Evolutionary conservation across 2,888 invertebrate genomes (phyloP).

Genomic region (Pyrrhia umbra): DNA sequence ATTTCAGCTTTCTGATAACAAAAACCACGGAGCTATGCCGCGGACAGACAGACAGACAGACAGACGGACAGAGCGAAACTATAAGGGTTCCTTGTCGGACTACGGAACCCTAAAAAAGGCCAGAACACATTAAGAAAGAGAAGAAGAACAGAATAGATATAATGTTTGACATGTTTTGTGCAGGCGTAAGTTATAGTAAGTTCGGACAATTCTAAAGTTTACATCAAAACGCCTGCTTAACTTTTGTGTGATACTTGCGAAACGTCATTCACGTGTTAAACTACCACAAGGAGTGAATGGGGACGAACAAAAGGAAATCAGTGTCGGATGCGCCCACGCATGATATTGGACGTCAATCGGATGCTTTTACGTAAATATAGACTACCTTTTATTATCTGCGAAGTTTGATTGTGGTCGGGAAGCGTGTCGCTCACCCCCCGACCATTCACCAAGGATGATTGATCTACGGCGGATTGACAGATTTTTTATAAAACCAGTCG

Average conservation of each 20-base stretch:
- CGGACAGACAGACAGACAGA: too few species aligned
- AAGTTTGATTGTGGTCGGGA: slow-evolving; percentile 83
- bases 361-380: slow-evolving; percentile 89
- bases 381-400: slow-evolving; percentile 87
- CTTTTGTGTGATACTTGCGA: slow-evolving; percentile 70
- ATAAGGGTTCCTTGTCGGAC: too few species aligned
- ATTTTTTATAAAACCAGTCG: slow-evolving; percentile 87
- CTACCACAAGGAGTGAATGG: slow-evolving; percentile 73
- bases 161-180: background rate
- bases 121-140: too few species aligned
- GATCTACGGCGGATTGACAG: slow-evolving; percentile 90
- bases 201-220: slow-evolving; percentile 26
- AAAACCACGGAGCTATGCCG: too few species aligned
- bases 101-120: too few species aligned
- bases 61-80: too few species aligned
- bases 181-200: background rate
- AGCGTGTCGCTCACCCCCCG: slow-evolving; percentile 81
- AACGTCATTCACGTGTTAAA: slow-evolving; percentile 79
- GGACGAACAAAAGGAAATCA: slow-evolving; percentile 75
- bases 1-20: too few species aligned
- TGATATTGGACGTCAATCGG: slow-evolving; percentile 87
- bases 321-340: slow-evolving; percentile 81
- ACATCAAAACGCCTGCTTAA: slow-evolving; percentile 76
- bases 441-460: slow-evolving; percentile 87
- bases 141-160: too few species aligned